Evolutionary conservation across 2,113 vertebrate species (phyloP), one percentile per base, ranked within the genome.

Genomic region (Scortum barcoo): DNA sequence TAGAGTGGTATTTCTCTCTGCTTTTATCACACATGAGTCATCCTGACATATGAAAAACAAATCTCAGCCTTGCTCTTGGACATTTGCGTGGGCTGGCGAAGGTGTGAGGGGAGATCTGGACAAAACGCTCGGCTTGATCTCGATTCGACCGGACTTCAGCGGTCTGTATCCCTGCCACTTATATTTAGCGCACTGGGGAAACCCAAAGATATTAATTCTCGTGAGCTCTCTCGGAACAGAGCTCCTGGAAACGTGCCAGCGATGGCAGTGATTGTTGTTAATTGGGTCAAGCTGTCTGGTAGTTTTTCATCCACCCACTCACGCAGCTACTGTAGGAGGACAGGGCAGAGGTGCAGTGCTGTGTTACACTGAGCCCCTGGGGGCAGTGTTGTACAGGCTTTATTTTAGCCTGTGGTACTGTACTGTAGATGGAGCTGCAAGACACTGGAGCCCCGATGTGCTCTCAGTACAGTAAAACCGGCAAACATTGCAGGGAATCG

Each of bases 341-440:
- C 40, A 58, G 79, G 36, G 60, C 40, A 85, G 84, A 71, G 65
- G 81, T 68, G 68, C 33, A 44, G 81, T 81, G 83, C 70, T 81
- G 79, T 81, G 76, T 44, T 73, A 44, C 63, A n/a, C 74, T 85
- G 46, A 69, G 78, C 86, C 87, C 83, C 89, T 84, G 82, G 91
- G 88, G 93, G 93, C 93, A 92, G 87, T 91, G 89, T 93, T 92
- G 90, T 28, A 87, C 87, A 88, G 80, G 58, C n/a, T 84, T 89
- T 83, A 44, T 10, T 58, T 69, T 1, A 79, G 69, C 54, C 46
- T 77, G 26, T 38, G 22, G 14, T 7, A 3, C 48, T 58, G 16
- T 4, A 44, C 40, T 62, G 16, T 30, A 10, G n/a, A 71, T 4
- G 19, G 33, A 60, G 44, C 30, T 57, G 33, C 38, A 61, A 46